phyloP scores from a whole-genome alignment of 2,888 invertebrate species.

The Oligia latruncula region DNA sequence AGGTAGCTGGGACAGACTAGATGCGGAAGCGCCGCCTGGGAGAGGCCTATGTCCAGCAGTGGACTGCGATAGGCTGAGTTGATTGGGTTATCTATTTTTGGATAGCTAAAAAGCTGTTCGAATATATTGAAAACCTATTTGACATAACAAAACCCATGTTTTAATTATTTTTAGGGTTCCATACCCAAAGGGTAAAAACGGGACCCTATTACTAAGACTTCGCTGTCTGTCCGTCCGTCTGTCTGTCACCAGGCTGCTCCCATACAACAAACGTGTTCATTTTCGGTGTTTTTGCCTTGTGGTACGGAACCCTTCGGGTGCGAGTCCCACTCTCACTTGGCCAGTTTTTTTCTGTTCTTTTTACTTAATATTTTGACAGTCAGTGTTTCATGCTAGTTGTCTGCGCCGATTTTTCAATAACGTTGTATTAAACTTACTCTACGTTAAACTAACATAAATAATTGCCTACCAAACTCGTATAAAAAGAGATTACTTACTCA shows the following conservation, averaged over 20 bases:
- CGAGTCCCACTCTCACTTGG: too few relatives aligned
- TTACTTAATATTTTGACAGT: not conserved
- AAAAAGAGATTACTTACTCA: conserved; percentile 31
- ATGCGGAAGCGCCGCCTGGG: too few relatives aligned
- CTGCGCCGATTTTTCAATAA: not conserved
- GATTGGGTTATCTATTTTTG: not conserved
- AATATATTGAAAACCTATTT: not conserved
- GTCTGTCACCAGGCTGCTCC: too few relatives aligned
- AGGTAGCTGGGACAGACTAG: too few relatives aligned
- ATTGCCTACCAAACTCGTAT: conserved; percentile 16
- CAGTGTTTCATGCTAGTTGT: not conserved
- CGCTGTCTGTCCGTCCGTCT: too few relatives aligned
- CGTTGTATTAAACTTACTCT: not conserved
- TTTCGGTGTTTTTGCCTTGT: too few relatives aligned
- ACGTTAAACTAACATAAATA: not conserved
- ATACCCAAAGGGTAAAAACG: too few relatives aligned
- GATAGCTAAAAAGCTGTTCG: not conserved
- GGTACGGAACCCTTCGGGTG: too few relatives aligned
- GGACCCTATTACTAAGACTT: too few relatives aligned
- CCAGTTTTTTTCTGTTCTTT: too few relatives aligned
- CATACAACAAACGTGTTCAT: too few relatives aligned
- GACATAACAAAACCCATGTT: not conserved
- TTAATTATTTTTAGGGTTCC: not conserved
- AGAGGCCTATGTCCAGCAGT: too few relatives aligned
- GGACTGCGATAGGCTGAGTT: not conserved